These are phyloP conservation scores for Cyanoderma ruficeps DNA, from an alignment of 2,113 vertebrate species.

Conservation along the genomic window DNA sequence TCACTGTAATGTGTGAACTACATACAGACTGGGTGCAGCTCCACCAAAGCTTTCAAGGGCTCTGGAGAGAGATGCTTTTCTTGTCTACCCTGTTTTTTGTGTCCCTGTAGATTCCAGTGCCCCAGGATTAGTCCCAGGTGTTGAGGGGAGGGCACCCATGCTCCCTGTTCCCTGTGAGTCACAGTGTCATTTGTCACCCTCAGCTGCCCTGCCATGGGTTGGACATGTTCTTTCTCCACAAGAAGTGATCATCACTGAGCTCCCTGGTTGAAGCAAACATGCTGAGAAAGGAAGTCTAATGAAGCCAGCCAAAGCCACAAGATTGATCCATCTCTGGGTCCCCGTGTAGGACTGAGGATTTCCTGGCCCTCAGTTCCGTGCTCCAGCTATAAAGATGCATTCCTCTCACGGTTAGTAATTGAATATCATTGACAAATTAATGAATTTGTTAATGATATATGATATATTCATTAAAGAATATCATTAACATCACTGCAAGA, in stretches of 20 bases:
- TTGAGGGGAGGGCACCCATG: background rate
- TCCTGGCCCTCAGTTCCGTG: background rate
- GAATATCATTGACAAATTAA: background rate
- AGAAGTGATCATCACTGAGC: background rate
- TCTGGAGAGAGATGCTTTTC: background rate
- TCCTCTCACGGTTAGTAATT: background rate
- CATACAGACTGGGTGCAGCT: background rate
- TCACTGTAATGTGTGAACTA: background rate
- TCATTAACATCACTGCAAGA: background rate
- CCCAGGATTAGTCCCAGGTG: background rate
- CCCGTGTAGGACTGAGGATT: background rate
- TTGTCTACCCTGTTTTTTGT: rapidly evolving
- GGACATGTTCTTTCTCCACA: background rate
- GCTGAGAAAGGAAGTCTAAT: background rate
- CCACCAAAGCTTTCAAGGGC: background rate
- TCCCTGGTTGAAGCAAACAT: background rate
- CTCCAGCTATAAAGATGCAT: background rate
- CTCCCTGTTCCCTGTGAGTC: background rate
- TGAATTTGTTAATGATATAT: too few relatives aligned
- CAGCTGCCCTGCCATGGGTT: background rate
- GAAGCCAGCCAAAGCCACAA: background rate
- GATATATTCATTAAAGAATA: too few relatives aligned
- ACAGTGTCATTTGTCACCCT: rapidly evolving
- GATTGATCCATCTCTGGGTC: background rate
- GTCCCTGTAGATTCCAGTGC: background rate